Evolutionary conservation across 2,113 vertebrate genomes (phyloP), one percentile per base, ranked within the genome.

Genomic region (Oncorhynchus clarkii): DNA sequence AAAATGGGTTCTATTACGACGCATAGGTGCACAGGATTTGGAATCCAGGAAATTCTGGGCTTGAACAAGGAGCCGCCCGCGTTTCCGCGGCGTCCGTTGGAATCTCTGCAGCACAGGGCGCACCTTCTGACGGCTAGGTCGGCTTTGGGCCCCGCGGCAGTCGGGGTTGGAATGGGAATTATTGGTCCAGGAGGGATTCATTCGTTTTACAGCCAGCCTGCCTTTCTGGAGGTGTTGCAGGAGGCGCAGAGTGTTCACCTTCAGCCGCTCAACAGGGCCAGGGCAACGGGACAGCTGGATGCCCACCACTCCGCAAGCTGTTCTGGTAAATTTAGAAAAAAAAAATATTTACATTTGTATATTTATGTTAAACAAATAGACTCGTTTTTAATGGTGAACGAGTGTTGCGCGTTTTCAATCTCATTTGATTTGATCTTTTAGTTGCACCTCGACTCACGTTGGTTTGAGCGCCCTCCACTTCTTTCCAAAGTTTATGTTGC

Each of bases 31-130:
- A 98, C 96, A 0, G 97, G 97, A 39, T 99, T 99, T 82, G 97
- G 97, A 78, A 99, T 99, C 85, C 97, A 99, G 90, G 97, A 99
- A 92, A 97, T 99, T 84, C 92, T 99, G 84, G 97, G 97, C 67
- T 94, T 99, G 84, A 98, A 97, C 91, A 98, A 97, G 93, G 97
- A 99, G 84, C 94, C 96, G 3, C 92, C 95, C 71, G 90, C 93
- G 57, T 93, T 93, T 12, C 94, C 95, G 9, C 89, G 96, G 84
- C 91, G 93, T 57, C 90, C 95, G 77, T 93, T 97, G 89, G 96
- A 97, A 89, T 91, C 95, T 77, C 91, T 97, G 84, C 95, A 95
- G 69, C 91, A 95, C 68, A 93, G 96, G 84, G 95, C 96, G 85
- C 93, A 94, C 89, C 88, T 96, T 87, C 94, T 98, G 86, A 92